A percentile compares a stretch with the other conserved stretches of the same genome.
These are phyloP conservation scores for Cromileptes altivelis DNA, from an alignment of 2,113 vertebrate genomes.

Conservation along the genomic window DNA sequence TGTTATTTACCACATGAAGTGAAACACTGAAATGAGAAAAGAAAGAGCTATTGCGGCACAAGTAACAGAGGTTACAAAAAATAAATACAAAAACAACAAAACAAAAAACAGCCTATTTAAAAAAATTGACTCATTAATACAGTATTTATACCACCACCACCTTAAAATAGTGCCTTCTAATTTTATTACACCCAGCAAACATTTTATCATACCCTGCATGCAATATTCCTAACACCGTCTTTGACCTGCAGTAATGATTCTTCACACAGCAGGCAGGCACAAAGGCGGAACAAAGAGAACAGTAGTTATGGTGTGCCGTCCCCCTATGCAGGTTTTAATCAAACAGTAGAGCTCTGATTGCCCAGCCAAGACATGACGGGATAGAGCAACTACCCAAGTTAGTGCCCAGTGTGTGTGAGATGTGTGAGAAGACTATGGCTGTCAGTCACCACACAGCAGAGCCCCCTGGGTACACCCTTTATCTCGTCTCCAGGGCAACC, in stretches of 20 bases:
- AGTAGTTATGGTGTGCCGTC: background rate
- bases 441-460: constrained; percentile 65
- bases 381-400: constrained; percentile 37
- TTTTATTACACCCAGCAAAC: constrained; percentile 23
- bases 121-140: background rate
- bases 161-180: constrained; percentile 26
- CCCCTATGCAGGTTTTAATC: constrained; percentile 47
- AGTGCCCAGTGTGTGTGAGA: constrained; percentile 38
- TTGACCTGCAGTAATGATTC: constrained; percentile 38
- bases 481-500: constrained; percentile 77
- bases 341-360: constrained; percentile 49
- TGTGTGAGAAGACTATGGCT: constrained; percentile 44
- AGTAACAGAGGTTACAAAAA: background rate
- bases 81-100: background rate
- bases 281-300: constrained; percentile 4
- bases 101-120: background rate
- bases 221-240: background rate
- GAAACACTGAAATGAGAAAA: constrained; percentile 18
- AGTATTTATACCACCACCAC: constrained; percentile 1
- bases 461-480: constrained; percentile 63
- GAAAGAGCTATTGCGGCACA: background rate
- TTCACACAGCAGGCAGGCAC: background rate
- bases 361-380: constrained; percentile 36
- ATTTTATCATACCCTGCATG: constrained; percentile 13
- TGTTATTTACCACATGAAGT: constrained; percentile 30